Base-by-base conservation (phyloP, 2,797 vertebrate species). In the Galagoides demidoff region DNA sequence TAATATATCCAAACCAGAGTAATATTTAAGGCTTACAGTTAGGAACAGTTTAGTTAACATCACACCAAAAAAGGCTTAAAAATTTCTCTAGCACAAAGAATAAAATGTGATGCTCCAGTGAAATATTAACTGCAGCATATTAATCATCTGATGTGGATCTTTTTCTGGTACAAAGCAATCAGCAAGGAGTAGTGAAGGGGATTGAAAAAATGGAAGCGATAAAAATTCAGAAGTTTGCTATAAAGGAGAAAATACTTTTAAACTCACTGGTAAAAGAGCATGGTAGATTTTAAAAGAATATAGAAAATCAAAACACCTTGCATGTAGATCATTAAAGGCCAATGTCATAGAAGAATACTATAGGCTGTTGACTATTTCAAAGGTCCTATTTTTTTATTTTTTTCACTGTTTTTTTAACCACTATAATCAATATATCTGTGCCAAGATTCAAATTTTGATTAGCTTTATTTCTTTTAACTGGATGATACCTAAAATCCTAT, bases 171-270 rank as follows among this genome's bases (percentile, higher is more conserved):
- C 31, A 34, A 66, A 34, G 10, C 37, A 55, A 95, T 90, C 57
- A 78, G 71, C 12, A 63, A 71, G 84, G 22, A 61, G 12, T 92
- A 31, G 20, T 2, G 0, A 64, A 70, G 27, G 43, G 9, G 64
- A 70, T 0, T 86, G 17, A 61, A 86, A 90, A 91, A 31, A 43
- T 6, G 52, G 37, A 63, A 91, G 63, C 64, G 95, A 70, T 13
- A 12, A 90, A 96, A 97, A 90, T 55, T 27, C 14, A 37, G 45
- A 84, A 90, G 6, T 86, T 92, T 96, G 29, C 57, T 90, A 29
- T 82, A 90, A 89, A 49, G 71, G 90, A 3, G 0, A 49, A 88
- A 29, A 61, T 55, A 78, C 87, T 77, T 88, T 88, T 90, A 52
- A 93, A 71, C 3, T 87, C 31, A 73, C 71, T 55, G 45, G 13